Conservation (phyloP, 2,888 invertebrate species). For the Diarsia rubi region DNA sequence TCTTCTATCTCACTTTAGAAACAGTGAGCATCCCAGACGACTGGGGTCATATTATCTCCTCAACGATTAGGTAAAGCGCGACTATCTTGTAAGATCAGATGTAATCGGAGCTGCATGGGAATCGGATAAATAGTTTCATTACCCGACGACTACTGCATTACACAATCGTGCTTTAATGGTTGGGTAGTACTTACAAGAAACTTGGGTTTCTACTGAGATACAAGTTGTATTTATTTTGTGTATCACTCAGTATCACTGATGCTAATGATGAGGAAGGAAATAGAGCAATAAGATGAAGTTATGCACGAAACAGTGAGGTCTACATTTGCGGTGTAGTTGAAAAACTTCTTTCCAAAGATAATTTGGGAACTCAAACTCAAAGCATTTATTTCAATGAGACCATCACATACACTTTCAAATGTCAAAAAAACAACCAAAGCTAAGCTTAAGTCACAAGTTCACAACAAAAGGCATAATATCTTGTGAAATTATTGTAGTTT, state of each 20-base stretch:
- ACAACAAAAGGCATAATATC: no score
- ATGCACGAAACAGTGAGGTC: not conserved
- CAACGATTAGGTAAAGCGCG: slow-evolving; percentile 56
- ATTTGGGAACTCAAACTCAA: not conserved
- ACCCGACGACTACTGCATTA: slow-evolving; percentile 37
- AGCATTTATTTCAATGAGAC: no score
- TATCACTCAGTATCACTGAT: no score
- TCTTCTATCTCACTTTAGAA: not conserved
- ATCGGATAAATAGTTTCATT: slow-evolving; percentile 57
- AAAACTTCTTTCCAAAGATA: not conserved
- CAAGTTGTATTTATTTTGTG: not conserved
- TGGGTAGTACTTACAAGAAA: not conserved
- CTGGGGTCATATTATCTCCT: slow-evolving; percentile 33
- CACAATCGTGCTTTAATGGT: slow-evolving; percentile 43
- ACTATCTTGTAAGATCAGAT: slow-evolving; percentile 56
- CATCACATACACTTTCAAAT: no score
- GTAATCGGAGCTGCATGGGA: slow-evolving; percentile 60
- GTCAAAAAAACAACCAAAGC: no score
- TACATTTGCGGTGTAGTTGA: not conserved
- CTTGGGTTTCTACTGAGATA: not conserved
- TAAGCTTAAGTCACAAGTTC: no score
- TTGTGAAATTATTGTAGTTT: no score
- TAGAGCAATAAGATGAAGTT: not conserved
- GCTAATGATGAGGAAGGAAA: not conserved
- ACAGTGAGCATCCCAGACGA: slow-evolving; percentile 32